Evolutionary conservation across 2,888 invertebrate genomes (phyloP).

Genomic region (Nephrocerus scutellatus): DNA sequence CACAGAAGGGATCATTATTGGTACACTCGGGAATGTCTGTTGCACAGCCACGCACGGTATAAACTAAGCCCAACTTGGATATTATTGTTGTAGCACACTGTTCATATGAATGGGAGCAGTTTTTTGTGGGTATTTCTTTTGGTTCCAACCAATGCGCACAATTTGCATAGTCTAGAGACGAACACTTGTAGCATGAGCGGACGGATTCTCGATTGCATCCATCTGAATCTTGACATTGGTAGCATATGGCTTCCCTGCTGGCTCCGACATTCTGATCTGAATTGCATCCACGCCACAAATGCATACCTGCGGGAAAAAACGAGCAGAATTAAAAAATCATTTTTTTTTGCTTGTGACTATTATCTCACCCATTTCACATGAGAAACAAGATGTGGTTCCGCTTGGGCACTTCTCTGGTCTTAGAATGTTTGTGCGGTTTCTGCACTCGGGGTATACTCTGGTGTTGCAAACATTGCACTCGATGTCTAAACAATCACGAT

Average conservation of each 20-base stretch:
- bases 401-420: constrained; percentile 24
- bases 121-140: constrained; percentile 22
- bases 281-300: constrained; percentile 36
- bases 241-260: constrained; percentile 26
- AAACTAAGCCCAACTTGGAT: constrained; percentile 27
- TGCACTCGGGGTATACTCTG: constrained; percentile 28
- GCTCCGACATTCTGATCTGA: constrained; percentile 22
- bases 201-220: constrained; percentile 34
- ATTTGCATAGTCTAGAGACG: constrained; percentile 29
- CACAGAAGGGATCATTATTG: constrained; percentile 36
- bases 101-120: constrained; percentile 30
- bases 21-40: constrained; percentile 33
- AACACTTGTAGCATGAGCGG: constrained; percentile 38
- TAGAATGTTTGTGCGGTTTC: constrained; percentile 22
- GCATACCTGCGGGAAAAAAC: constrained; percentile 22
- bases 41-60: constrained; percentile 36
- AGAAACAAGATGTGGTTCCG: constrained; percentile 33
- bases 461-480: constrained; percentile 35
- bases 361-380: constrained; percentile 35
- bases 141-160: constrained; percentile 27
- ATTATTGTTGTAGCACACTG: constrained; percentile 36
- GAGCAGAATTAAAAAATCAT: neutral
- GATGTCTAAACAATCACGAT: constrained; percentile 31
- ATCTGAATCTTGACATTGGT: constrained; percentile 31
- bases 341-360: neutral